These are phyloP conservation scores for Rosalia funebris DNA, from an alignment of 2,888 invertebrate genomes.

Conservation along the genomic window DNA sequence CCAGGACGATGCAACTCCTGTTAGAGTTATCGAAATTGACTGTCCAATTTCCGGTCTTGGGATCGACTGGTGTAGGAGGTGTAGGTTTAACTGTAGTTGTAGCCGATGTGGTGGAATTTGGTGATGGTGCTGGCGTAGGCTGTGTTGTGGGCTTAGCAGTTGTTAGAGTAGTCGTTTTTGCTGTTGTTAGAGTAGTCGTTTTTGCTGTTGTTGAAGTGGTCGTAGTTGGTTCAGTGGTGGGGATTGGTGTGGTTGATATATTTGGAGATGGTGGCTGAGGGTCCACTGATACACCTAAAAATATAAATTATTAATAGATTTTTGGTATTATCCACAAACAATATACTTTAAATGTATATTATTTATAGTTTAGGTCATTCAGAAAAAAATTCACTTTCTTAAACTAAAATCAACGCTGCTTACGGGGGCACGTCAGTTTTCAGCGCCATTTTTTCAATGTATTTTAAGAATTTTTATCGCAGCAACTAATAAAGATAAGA, in stretches of 20 bases:
- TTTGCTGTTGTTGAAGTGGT: not conserved
- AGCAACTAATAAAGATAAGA: too few species aligned
- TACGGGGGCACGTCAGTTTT: too few species aligned
- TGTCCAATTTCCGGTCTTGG: constrained; percentile 66
- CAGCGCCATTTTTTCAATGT: too few species aligned
- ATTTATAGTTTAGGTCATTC: too few species aligned
- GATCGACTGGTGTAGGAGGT: constrained; percentile 58
- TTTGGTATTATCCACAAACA: too few species aligned
- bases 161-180: not conserved
- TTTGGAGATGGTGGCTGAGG: not conserved
- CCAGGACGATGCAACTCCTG: constrained; percentile 71
- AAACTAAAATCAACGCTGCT: too few species aligned
- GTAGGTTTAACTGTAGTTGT: constrained; percentile 45
- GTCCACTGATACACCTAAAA: not conserved
- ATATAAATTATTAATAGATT: too few species aligned
- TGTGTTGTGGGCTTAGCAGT: not conserved
- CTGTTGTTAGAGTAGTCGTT: not conserved
- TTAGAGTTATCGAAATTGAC: constrained; percentile 58
- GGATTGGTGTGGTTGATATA: not conserved
- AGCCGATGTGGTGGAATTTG: constrained; percentile 51
- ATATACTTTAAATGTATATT: too few species aligned
- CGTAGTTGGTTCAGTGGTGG: not conserved
- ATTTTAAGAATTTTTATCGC: too few species aligned
- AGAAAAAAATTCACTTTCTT: too few species aligned
- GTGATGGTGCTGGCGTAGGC: constrained; percentile 50